A percentile compares a stretch with the other conserved stretches of the same genome.
phyloP scores from a whole-genome alignment of 2,113 vertebrate species.

The Ictalurus furcatus region DNA sequence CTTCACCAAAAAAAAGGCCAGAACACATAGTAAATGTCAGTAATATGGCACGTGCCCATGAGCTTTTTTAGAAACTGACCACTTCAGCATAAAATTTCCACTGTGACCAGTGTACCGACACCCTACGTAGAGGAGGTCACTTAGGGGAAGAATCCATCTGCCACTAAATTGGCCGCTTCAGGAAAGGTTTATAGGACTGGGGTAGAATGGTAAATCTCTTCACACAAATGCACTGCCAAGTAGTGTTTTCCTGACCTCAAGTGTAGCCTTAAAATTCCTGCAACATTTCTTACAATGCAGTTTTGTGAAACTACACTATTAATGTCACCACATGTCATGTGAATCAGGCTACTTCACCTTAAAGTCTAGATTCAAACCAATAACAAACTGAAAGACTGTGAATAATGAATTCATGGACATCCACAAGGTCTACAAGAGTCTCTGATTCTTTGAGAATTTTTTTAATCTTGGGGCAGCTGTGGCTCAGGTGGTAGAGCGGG shows the following conservation, averaged over 20 bases:
- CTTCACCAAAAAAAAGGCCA: neutral
- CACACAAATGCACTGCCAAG: neutral
- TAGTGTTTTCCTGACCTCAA: neutral
- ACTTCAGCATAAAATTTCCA: slow-evolving; percentile 15
- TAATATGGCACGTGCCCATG: slow-evolving; percentile 1
- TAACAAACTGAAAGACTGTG: neutral
- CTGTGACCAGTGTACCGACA: slow-evolving; percentile 12
- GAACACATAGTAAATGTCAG: slow-evolving; percentile 1
- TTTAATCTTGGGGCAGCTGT: too few species aligned
- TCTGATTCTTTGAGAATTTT: neutral
- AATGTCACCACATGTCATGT: too few species aligned
- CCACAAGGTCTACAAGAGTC: neutral
- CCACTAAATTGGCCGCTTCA: neutral
- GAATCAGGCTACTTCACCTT: neutral
- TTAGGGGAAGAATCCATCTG: slow-evolving; percentile 34
- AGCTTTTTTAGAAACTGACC: slow-evolving; percentile 23
- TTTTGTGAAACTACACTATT: neutral
- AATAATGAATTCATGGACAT: neutral
- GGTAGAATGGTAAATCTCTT: neutral
- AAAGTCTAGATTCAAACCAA: neutral
- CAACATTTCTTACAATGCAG: neutral
- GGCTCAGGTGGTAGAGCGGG: too few species aligned
- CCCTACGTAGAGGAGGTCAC: slow-evolving; percentile 13
- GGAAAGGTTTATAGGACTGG: neutral
- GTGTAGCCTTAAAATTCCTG: neutral